phyloP scores from a whole-genome alignment of 2,888 invertebrate genomes.

The Agonopterix heracliana region DNA sequence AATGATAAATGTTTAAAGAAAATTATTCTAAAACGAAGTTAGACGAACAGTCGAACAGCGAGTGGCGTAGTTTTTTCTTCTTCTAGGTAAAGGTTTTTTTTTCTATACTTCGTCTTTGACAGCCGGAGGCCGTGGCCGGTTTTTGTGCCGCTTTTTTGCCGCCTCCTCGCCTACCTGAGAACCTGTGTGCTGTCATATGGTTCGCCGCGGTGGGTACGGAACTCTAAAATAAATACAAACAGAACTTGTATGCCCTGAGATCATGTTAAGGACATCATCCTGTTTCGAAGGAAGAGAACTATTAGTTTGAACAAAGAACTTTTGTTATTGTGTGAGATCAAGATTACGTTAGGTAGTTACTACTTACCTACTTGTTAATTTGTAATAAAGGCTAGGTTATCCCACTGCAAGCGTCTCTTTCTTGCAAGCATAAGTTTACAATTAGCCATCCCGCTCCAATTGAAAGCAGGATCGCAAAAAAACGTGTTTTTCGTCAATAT shows the following conservation, averaged over 20 bases:
- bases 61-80: no score
- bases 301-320: not conserved
- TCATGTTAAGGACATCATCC: constrained; percentile 3
- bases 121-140: constrained; percentile 17
- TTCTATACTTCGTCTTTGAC: constrained; percentile 8
- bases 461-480: no score
- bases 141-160: constrained; percentile 22
- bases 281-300: constrained; percentile 6
- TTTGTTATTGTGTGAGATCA: not conserved
- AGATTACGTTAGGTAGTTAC: no score
- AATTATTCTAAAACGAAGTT: no score
- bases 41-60: no score
- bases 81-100: constrained; percentile 1
- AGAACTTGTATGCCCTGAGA: constrained; percentile 1
- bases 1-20: no score
- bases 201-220: constrained; percentile 12
- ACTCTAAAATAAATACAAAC: constrained; percentile 9
- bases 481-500: no score
- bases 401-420: no score
- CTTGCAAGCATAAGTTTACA: no score
- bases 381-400: no score
- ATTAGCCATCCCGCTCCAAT: no score
- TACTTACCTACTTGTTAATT: no score
- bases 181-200: constrained; percentile 25
- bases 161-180: constrained; percentile 21